Percentiles rank a stretch among this genome's conserved stretches.
Evolutionary conservation across 1,140 invertebrate genomes (phyloP).

Genomic region (Anadara kagoshimensis): DNA sequence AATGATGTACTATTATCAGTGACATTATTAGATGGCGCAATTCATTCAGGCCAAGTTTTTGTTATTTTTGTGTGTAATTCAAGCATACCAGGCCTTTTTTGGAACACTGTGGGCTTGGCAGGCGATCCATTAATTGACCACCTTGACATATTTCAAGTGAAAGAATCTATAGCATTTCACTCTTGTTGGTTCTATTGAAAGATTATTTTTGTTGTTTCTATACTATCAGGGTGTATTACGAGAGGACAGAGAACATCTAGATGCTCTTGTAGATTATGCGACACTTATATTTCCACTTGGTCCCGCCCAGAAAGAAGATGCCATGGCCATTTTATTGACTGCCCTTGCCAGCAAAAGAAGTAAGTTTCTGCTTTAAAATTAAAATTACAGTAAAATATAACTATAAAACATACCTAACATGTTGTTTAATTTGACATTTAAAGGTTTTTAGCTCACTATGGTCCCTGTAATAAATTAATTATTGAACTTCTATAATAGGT

Average conservation of each 20-base stretch:
- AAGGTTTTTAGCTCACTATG: not conserved
- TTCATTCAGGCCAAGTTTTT: too few relatives aligned
- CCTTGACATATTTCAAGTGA: too few relatives aligned
- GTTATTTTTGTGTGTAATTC: too few relatives aligned
- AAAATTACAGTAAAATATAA: not conserved
- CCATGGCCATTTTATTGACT: slow-evolving; percentile 30
- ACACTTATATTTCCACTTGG: slow-evolving; percentile 26
- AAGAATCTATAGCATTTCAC: too few relatives aligned
- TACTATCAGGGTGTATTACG: slow-evolving; percentile 30
- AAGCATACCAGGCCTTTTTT: too few relatives aligned
- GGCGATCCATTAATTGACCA: too few relatives aligned
- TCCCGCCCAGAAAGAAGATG: slow-evolving; percentile 30
- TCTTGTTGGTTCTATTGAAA: not conserved
- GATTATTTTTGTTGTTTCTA: not conserved
- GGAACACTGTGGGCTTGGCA: too few relatives aligned
- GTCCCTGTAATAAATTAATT: too few relatives aligned
- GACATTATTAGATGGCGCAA: too few relatives aligned
- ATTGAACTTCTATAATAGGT: too few relatives aligned
- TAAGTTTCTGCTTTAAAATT: slow-evolving; percentile 7
- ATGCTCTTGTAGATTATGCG: slow-evolving; percentile 39
- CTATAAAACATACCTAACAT: not conserved
- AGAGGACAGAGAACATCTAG: slow-evolving; percentile 26
- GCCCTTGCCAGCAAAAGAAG: slow-evolving; percentile 27
- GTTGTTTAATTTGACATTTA: not conserved
- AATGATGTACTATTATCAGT: too few relatives aligned